Percentiles rank a stretch among this genome's conserved stretches.
Conservation (phyloP, 1,140 invertebrate genomes). For the Pogonomyrmex californicus region DNA sequence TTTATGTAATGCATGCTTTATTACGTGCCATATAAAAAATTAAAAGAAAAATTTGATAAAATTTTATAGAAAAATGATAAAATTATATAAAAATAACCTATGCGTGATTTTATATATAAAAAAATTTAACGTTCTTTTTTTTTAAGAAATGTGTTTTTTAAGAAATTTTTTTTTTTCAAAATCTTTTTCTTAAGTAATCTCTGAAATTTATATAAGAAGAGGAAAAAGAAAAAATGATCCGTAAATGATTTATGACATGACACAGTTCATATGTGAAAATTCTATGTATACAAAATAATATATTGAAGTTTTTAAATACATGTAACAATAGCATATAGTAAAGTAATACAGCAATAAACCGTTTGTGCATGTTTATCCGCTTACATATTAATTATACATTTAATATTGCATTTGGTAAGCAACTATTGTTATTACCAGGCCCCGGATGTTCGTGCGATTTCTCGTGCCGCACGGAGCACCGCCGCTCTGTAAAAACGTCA, state of each 20-base stretch:
- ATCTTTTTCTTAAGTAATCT: not conserved
- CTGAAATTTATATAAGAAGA: not conserved
- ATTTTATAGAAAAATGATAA: too few species aligned
- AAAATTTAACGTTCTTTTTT: not conserved
- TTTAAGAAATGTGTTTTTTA: not conserved
- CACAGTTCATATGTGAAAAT: not conserved
- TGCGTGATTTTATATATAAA: not conserved
- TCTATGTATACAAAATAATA: not conserved
- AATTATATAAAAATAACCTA: not conserved
- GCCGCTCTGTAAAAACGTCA: too few species aligned
- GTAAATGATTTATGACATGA: too few species aligned
- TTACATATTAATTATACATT: not conserved
- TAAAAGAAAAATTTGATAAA: not conserved
- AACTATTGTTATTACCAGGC: not conserved
- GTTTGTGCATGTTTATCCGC: not conserved
- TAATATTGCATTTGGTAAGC: not conserved
- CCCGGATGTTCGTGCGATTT: too few species aligned
- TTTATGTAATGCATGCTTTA: not conserved
- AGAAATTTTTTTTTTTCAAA: slow-evolving; percentile 9
- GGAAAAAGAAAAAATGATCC: not conserved
- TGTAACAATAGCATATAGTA: not conserved
- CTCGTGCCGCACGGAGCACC: too few species aligned
- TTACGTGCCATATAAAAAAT: not conserved
- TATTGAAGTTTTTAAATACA: not conserved
- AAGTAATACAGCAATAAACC: not conserved